These are phyloP conservation scores for Siniperca undulata DNA, from an alignment of 2,797 vertebrate species.

Conservation along the genomic window DNA sequence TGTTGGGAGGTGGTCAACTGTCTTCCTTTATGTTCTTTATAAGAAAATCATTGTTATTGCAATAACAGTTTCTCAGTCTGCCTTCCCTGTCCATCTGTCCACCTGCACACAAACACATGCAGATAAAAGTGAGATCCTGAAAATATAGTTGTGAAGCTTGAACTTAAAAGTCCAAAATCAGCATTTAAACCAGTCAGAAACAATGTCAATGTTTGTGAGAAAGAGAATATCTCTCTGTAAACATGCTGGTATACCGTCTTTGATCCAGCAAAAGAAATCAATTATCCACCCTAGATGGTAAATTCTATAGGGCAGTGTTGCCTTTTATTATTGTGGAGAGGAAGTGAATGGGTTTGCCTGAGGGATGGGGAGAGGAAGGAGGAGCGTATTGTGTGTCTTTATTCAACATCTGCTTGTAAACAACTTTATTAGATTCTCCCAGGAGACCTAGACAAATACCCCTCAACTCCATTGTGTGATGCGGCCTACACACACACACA, in stretches of 20 bases:
- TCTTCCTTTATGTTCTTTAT: background rate
- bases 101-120: background rate
- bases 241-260: background rate
- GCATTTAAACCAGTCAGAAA: background rate
- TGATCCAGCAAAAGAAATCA: conserved; percentile 50
- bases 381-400: conserved; percentile 56
- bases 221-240: background rate
- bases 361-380: background rate
- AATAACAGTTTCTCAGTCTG: background rate
- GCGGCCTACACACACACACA: background rate
- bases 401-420: conserved; percentile 74
- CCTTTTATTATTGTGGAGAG: conserved; percentile 34
- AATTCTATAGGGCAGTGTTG: conserved; percentile 52
- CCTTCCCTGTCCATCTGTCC: background rate
- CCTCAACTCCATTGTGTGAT: conserved; percentile 53
- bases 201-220: background rate
- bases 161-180: background rate
- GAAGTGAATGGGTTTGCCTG: conserved; percentile 50
- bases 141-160: background rate
- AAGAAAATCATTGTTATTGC: background rate
- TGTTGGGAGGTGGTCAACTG: background rate
- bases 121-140: background rate
- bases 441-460: conserved; percentile 48
- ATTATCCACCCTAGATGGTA: conserved; percentile 78
- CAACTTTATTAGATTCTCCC: conserved; percentile 71